Conservation (phyloP, 2,888 invertebrate genomes). For the Tigriopus californicus region DNA sequence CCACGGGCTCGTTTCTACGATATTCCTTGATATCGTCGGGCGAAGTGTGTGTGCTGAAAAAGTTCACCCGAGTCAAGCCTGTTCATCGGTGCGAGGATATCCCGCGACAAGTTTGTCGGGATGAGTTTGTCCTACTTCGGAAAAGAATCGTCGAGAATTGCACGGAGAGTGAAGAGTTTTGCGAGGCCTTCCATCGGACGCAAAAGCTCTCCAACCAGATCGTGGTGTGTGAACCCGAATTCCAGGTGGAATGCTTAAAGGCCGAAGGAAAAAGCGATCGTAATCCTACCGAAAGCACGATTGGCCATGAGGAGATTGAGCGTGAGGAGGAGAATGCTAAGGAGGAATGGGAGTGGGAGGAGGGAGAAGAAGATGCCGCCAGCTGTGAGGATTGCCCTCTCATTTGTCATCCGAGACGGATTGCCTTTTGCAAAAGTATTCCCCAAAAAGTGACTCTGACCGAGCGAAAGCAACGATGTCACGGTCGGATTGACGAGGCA, state of each 20-base stretch:
- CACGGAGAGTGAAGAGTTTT: neutral
- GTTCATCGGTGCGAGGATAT: neutral
- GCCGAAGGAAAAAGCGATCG: neutral
- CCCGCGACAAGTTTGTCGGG: neutral
- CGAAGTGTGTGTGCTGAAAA: too few relatives aligned
- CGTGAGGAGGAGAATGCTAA: too few relatives aligned
- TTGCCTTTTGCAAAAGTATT: constrained; percentile 3
- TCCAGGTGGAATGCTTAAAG: neutral
- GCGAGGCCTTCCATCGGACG: neutral
- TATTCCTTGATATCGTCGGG: too few relatives aligned
- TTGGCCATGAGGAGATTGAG: neutral
- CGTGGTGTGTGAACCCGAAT: neutral
- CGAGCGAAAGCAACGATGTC: constrained; percentile 1
- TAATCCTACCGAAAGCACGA: neutral
- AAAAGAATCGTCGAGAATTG: constrained; percentile 2
- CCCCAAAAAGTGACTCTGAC: constrained; percentile 6
- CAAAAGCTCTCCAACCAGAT: neutral
- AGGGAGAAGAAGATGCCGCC: too few relatives aligned
- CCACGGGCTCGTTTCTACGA: too few relatives aligned
- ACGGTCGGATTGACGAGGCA: neutral
- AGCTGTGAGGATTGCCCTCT: neutral
- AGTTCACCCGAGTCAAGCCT: too few relatives aligned
- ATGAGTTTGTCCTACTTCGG: neutral
- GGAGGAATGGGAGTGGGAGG: too few relatives aligned
- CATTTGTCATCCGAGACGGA: neutral